phyloP scores from a whole-genome alignment of 1,140 invertebrate genomes.

The Meloidogyne chitwoodi region DNA sequence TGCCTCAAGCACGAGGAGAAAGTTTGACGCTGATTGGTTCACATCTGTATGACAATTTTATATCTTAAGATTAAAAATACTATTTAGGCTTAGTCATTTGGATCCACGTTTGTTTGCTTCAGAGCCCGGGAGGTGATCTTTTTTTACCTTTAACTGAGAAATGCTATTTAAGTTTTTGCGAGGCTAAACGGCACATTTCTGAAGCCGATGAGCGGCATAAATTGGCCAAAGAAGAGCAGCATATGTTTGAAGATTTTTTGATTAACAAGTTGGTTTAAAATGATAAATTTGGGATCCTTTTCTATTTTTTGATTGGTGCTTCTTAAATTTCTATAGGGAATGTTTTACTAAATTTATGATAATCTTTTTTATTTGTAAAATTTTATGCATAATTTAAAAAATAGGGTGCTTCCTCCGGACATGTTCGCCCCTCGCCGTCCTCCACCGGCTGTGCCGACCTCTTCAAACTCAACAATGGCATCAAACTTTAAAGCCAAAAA shows the following conservation, averaged over 20 bases:
- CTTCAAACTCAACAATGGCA: background rate
- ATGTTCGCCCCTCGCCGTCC: background rate
- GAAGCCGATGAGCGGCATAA: conserved; percentile 15
- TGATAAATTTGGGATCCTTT: background rate
- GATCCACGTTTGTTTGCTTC: conserved; percentile 18
- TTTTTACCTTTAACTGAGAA: background rate
- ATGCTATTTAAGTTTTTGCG: background rate
- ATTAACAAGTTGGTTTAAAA: conserved; percentile 3
- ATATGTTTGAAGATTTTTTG: conserved; percentile 21
- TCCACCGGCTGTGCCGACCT: background rate
- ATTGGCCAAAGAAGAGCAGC: conserved; percentile 7
- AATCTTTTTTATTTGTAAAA: too few species aligned
- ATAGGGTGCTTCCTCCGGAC: background rate
- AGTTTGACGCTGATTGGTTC: background rate
- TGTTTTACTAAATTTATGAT: too few species aligned
- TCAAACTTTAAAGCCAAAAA: background rate
- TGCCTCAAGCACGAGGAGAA: conserved; percentile 1
- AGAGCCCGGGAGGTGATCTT: background rate
- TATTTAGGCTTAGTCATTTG: background rate
- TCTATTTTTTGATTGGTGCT: too few species aligned
- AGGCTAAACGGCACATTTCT: background rate
- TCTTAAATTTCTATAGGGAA: too few species aligned
- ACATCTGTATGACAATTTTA: background rate
- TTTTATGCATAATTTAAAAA: background rate
- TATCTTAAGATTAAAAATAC: background rate